These are phyloP conservation scores for Pentamera pediparva DNA, from an alignment of 53 echinoderm and acorn worm species.

Conservation along the genomic window DNA sequence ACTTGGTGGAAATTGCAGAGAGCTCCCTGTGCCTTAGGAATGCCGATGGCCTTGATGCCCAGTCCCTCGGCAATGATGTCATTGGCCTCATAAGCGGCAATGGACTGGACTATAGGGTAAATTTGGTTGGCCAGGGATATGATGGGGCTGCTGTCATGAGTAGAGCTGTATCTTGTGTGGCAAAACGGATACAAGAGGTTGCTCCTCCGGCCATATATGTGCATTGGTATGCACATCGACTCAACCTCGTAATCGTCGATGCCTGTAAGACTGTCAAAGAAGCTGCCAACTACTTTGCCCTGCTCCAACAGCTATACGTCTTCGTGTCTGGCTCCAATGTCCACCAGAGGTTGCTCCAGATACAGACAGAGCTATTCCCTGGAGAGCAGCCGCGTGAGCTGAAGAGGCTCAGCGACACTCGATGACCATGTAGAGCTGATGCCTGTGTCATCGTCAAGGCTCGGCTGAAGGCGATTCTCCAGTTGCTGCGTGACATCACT, in stretches of 20 bases:
- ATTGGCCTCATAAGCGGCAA: background rate
- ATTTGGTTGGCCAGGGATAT: constrained; percentile 20
- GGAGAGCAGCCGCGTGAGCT: constrained; percentile 5
- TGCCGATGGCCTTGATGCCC: background rate
- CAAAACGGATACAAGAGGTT: background rate
- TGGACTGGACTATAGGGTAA: constrained; percentile 9
- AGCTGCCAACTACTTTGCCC: background rate
- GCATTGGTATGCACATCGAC: background rate
- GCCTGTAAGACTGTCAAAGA: background rate
- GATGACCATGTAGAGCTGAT: constrained; percentile 15
- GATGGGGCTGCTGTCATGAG: constrained; percentile 26
- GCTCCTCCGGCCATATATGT: background rate
- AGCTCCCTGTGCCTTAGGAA: background rate
- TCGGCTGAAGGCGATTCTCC: background rate
- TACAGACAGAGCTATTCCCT: background rate
- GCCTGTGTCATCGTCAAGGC: background rate
- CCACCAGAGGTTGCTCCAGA: background rate
- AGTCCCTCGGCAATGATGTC: background rate
- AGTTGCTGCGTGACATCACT: background rate
- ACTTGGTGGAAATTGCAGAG: background rate
- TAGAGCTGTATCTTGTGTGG: background rate
- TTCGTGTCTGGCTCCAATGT: constrained; percentile 22
- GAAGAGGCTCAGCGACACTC: constrained; percentile 4
- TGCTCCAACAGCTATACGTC: background rate
- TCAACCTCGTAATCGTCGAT: constrained; percentile 10